Percentiles rank a stretch among this genome's conserved stretches.
Evolutionary conservation across 2,888 invertebrate species (phyloP).

Genomic region (Mesorhabditis sp.): DNA sequence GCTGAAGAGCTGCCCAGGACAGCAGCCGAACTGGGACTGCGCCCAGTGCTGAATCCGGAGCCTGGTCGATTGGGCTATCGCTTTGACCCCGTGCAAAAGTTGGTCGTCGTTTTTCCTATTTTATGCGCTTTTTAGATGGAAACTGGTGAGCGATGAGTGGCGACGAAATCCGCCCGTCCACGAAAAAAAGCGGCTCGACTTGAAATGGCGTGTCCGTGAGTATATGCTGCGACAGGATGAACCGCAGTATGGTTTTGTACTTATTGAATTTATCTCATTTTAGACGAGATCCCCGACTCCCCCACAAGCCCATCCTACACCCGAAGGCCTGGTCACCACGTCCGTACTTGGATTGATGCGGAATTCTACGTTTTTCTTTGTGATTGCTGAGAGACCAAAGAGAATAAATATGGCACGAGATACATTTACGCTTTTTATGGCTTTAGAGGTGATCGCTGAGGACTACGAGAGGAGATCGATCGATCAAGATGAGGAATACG

Average conservation of each 20-base stretch:
- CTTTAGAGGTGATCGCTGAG: too few relatives aligned
- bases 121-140: background rate
- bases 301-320: constrained; percentile 12
- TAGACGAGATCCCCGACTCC: background rate
- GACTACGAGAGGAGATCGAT: too few relatives aligned
- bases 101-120: constrained; percentile 7
- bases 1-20: too few relatives aligned
- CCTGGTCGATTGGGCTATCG: constrained; percentile 47
- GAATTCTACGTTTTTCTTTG: background rate
- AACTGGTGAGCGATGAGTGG: constrained; percentile 39
- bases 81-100: constrained; percentile 52
- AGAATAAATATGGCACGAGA: too few relatives aligned
- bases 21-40: constrained; percentile 18
- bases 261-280: background rate
- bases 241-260: constrained; percentile 16
- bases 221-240: constrained; percentile 39
- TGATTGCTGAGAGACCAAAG: too few relatives aligned
- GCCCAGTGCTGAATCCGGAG: constrained; percentile 23
- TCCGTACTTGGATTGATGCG: constrained; percentile 27
- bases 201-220: constrained; percentile 54
- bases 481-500: too few relatives aligned
- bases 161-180: constrained; percentile 44
- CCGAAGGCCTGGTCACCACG: constrained; percentile 31
- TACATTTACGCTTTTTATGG: too few relatives aligned
- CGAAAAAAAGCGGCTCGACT: constrained; percentile 40